A percentile compares a stretch with the other conserved stretches of the same genome.
phyloP scores from a whole-genome alignment of 2,888 invertebrate genomes.

The Caenorhabditis panamensis region DNA sequence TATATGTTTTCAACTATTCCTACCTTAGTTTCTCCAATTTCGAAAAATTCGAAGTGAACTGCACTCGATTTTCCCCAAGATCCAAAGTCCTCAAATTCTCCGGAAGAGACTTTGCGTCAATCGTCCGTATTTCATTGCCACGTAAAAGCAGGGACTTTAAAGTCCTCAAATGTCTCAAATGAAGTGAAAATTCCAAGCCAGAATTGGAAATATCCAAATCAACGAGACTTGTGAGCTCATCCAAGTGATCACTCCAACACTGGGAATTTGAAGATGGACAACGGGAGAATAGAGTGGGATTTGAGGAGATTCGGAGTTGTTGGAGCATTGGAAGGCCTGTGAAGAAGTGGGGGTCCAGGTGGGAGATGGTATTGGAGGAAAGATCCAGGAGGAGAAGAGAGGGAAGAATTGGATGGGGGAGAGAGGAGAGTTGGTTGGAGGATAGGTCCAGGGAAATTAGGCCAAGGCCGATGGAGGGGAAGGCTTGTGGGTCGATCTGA shows the following conservation, averaged over 20 bases:
- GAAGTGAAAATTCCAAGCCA: constrained; percentile 58
- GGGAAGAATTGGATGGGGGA: constrained; percentile 74
- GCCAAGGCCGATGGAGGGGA: constrained; percentile 69
- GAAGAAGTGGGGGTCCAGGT: constrained; percentile 70
- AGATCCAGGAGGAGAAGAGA: constrained; percentile 76
- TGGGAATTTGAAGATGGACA: constrained; percentile 44
- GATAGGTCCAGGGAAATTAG: constrained; percentile 68
- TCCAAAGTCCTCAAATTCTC: constrained; percentile 67
- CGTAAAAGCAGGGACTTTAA: constrained; percentile 56
- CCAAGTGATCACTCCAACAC: constrained; percentile 70
- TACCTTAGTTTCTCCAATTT: constrained; percentile 58
- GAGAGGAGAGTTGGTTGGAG: constrained; percentile 65
- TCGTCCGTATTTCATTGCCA: constrained; percentile 58
- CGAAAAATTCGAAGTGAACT: constrained; percentile 70
- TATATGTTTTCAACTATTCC: too few species aligned
- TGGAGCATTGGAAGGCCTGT: constrained; percentile 72
- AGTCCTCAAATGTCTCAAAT: constrained; percentile 51
- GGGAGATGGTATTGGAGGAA: constrained; percentile 69
- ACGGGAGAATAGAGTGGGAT: constrained; percentile 64
- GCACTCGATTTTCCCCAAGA: constrained; percentile 72
- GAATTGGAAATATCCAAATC: constrained; percentile 74
- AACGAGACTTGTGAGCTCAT: constrained; percentile 69
- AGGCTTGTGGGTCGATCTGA: constrained; percentile 66
- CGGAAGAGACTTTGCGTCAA: constrained; percentile 69
- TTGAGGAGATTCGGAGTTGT: constrained; percentile 69